Base-by-base conservation (phyloP, 2,797 vertebrate genomes). In the Liparis tanakae region DNA sequence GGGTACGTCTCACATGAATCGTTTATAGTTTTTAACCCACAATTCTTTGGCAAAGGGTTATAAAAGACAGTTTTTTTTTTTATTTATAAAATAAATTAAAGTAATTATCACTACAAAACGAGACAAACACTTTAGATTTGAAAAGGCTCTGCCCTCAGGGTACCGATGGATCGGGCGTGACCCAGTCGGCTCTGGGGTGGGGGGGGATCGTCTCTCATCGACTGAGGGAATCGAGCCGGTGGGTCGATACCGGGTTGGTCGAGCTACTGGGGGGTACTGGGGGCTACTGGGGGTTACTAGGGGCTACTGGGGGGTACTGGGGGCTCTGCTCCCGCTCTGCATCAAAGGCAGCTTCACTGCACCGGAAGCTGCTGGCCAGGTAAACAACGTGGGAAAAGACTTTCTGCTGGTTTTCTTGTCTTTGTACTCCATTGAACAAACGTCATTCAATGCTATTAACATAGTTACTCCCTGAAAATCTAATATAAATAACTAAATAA, bases 1-100 rank as follows among this genome's bases (percentile, higher is more conserved):
- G n/a, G 58, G 46, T 61, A 25, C 41, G 51, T 56, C 33, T 6
- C n/a, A 53, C 17, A 65, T 48, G 18, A 57, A 65, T 37, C 39
- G 36, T 63, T 73, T 18, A 25, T 10, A 36, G 15, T n/a, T 48
- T 48, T 48, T 48, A 22, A 5, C n/a, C n/a, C n/a, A 50, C 12
- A 58, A 48, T 58, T 48, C 6, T 15, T 54, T 53, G 3, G 10
- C n/a, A 12, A 25, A 12, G 14, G 22, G 48, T 18, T 58, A 48
- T 39, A 10, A 67, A 30, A 7, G 64, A 30, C 4, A 30, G 2
- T 2, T 30, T 2, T 30, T 1, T 30, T 30, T 30, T 30, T 30
- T 30, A 30, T 30, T 30, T 15, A 7, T 18, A n/a, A 62, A 60
- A 37, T 25, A 7, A 2, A 59, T 2, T 0, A 15, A 10, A 13